These are phyloP conservation scores for Macrotis lagotis DNA, from an alignment of 2,113 vertebrate genomes.

Conservation along the genomic window DNA sequence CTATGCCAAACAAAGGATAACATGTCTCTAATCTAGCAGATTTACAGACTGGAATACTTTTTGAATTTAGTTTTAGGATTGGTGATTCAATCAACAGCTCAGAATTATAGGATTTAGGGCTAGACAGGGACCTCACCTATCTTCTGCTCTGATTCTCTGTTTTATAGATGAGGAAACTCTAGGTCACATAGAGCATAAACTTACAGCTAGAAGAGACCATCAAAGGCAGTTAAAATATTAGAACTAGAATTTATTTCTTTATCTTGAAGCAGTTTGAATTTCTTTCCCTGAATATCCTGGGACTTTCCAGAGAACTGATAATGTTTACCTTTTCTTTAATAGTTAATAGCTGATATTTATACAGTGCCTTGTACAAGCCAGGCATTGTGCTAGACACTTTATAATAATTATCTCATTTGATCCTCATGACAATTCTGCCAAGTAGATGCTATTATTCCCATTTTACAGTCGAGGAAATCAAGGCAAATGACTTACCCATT, in stretches of 20 bases:
- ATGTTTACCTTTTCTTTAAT: background rate
- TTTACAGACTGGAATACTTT: background rate
- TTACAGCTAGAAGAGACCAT: background rate
- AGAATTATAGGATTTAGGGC: background rate
- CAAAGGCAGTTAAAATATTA: background rate
- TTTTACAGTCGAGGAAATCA: background rate
- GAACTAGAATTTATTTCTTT: background rate
- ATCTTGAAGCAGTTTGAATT: background rate
- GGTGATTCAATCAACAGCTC: background rate
- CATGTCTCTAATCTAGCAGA: slow-evolving; percentile 8
- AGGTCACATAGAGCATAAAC: background rate
- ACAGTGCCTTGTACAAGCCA: background rate
- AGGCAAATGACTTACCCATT: background rate
- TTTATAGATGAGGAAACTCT: background rate
- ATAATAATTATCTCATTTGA: background rate
- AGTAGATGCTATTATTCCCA: background rate
- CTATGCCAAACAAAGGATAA: slow-evolving; percentile 30
- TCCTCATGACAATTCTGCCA: background rate
- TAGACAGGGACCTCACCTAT: background rate
- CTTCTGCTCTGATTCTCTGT: background rate
- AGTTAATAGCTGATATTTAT: background rate
- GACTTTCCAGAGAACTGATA: background rate
- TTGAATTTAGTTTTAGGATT: background rate
- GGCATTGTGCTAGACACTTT: background rate
- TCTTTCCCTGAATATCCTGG: background rate